These are phyloP conservation scores for Aporophyla nigra DNA, from an alignment of 2,888 invertebrate genomes.

Conservation along the genomic window DNA sequence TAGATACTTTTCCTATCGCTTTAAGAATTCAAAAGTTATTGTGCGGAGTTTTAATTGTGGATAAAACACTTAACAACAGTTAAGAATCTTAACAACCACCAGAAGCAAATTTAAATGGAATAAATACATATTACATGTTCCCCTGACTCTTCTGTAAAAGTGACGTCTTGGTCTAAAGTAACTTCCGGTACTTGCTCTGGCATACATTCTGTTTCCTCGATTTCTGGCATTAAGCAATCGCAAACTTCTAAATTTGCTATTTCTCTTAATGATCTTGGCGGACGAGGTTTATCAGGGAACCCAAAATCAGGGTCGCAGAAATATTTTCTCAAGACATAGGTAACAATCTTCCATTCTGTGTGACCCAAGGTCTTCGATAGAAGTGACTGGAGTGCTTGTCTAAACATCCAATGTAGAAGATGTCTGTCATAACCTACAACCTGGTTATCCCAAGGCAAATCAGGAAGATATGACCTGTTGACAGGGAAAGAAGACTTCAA, in stretches of 20 bases:
- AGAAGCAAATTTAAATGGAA: not conserved
- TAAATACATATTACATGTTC: slow-evolving; percentile 61
- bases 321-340: slow-evolving; percentile 75
- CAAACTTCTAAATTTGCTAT: slow-evolving; percentile 78
- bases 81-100: not conserved
- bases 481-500: slow-evolving; percentile 5
- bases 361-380: slow-evolving; percentile 73
- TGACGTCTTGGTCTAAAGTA: not conserved
- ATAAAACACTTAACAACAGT: not conserved
- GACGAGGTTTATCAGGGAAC: slow-evolving; percentile 75
- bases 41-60: not conserved
- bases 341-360: slow-evolving; percentile 72
- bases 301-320: slow-evolving; percentile 86
- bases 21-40: not conserved
- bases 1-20: too few relatives aligned
- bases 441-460: slow-evolving; percentile 80
- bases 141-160: slow-evolving; percentile 3
- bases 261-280: slow-evolving; percentile 72
- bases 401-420: slow-evolving; percentile 86
- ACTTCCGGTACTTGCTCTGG: slow-evolving; percentile 73
- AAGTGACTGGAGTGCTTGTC: slow-evolving; percentile 80
- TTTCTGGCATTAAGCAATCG: slow-evolving; percentile 80
- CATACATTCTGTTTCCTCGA: slow-evolving; percentile 73
- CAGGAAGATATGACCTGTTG: slow-evolving; percentile 83
- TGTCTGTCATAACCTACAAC: slow-evolving; percentile 78